phyloP scores from a whole-genome alignment of 2,797 vertebrate species.

The Graptemys geographica region DNA sequence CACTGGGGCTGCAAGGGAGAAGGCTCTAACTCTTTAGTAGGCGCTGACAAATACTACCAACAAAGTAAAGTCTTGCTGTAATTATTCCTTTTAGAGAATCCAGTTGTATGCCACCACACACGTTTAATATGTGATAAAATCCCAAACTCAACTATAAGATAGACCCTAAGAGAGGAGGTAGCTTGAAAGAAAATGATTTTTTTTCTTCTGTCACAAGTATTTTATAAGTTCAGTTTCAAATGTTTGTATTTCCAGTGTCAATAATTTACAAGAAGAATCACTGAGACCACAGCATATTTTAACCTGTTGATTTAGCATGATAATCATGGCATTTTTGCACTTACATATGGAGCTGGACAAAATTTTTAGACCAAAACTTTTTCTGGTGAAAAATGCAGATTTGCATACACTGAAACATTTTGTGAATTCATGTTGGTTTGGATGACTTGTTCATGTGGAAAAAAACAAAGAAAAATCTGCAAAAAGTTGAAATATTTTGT shows the following conservation, averaged over 20 bases:
- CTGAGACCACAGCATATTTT: neutral
- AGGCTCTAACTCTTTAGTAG: constrained; percentile 16
- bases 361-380: neutral
- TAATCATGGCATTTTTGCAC: neutral
- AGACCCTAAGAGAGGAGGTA: neutral
- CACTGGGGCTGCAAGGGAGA: constrained; percentile 41
- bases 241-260: constrained; percentile 16
- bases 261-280: constrained; percentile 21
- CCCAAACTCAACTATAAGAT: neutral
- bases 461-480: neutral
- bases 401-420: neutral
- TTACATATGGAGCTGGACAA: neutral
- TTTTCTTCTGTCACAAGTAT: constrained; percentile 26
- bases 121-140: neutral
- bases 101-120: neutral
- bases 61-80: neutral
- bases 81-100: neutral
- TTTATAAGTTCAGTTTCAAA: neutral
- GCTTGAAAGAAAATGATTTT: neutral
- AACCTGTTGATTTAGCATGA: neutral
- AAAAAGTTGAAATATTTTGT: neutral
- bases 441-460: neutral
- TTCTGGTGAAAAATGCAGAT: neutral
- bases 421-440: neutral
- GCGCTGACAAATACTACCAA: neutral